Percentiles rank a stretch among this genome's conserved stretches.
These are phyloP conservation scores for Bos indicus DNA, from an alignment of 2,113 vertebrate species.

Conservation along the genomic window DNA sequence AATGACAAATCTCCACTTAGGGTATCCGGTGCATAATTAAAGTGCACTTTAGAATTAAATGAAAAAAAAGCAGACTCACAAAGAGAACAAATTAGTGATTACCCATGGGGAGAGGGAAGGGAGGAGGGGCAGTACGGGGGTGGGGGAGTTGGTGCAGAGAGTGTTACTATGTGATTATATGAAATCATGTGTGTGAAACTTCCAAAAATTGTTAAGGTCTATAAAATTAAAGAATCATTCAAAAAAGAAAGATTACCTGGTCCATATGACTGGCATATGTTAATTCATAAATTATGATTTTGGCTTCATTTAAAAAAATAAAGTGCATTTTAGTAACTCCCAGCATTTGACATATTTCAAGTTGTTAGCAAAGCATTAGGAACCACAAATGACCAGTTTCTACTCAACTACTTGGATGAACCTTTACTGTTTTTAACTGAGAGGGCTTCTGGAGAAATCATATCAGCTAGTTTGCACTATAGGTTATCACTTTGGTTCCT, in stretches of 20 bases:
- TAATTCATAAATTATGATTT: not conserved
- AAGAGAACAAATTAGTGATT: not conserved
- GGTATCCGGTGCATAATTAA: not conserved
- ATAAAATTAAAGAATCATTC: not conserved
- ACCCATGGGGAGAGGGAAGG: not conserved
- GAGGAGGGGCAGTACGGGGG: too few relatives aligned
- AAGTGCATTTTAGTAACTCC: not conserved
- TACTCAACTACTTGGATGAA: not conserved
- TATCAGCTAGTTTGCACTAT: not conserved
- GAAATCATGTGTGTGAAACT: not conserved
- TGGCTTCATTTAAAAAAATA: not conserved
- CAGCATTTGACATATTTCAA: not conserved
- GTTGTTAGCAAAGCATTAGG: not conserved
- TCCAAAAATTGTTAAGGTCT: not conserved
- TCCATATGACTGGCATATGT: not conserved
- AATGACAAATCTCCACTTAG: not conserved
- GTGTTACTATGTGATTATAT: not conserved
- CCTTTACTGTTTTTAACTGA: not conserved
- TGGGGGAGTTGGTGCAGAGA: not conserved
- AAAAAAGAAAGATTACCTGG: not conserved
- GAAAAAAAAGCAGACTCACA: not conserved
- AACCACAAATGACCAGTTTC: not conserved
- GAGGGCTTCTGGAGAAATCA: not conserved
- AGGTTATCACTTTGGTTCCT: not conserved
- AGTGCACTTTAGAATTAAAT: not conserved